These are phyloP conservation scores for Augochlorella aurata DNA, from an alignment of 2,888 invertebrate genomes.

Conservation along the genomic window DNA sequence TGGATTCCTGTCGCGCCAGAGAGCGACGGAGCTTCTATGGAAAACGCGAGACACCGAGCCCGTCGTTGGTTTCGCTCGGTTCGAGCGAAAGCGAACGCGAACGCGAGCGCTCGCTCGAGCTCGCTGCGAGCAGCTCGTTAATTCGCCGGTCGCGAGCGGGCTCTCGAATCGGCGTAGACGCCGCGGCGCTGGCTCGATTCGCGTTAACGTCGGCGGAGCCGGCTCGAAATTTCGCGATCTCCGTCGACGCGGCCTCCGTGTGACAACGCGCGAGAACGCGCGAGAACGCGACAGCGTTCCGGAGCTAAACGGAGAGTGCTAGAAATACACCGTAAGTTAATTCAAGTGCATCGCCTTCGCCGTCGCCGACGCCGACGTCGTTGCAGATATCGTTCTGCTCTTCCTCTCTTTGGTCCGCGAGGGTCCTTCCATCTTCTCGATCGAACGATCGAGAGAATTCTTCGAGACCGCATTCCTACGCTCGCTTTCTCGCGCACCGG, in stretches of 20 bases:
- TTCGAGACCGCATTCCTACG: not conserved
- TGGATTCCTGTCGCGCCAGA: not conserved
- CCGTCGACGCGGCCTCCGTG: slow-evolving; percentile 54
- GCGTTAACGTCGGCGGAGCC: slow-evolving; percentile 9
- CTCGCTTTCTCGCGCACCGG: not conserved
- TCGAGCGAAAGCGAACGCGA: not conserved
- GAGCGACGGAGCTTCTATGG: too few species aligned
- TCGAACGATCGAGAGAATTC: not conserved
- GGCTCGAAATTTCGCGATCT: slow-evolving; percentile 56
- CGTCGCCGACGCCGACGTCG: slow-evolving; percentile 39
- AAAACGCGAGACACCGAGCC: not conserved
- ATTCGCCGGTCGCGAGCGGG: not conserved
- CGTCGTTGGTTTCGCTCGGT: not conserved
- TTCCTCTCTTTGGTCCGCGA: not conserved
- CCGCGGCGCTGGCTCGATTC: slow-evolving; percentile 9
- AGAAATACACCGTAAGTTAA: slow-evolving; percentile 78
- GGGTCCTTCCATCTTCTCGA: not conserved
- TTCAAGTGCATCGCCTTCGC: slow-evolving; percentile 77
- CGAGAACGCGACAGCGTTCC: slow-evolving; percentile 69
- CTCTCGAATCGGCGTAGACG: not conserved
- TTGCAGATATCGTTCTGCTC: slow-evolving; percentile 33
- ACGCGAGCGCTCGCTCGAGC: too few species aligned
- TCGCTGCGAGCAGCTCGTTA: too few species aligned
- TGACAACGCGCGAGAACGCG: slow-evolving; percentile 71
- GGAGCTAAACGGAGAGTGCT: slow-evolving; percentile 77